These are phyloP conservation scores for Arothron firmamentum DNA, from an alignment of 2,113 vertebrate genomes.

Conservation along the genomic window DNA sequence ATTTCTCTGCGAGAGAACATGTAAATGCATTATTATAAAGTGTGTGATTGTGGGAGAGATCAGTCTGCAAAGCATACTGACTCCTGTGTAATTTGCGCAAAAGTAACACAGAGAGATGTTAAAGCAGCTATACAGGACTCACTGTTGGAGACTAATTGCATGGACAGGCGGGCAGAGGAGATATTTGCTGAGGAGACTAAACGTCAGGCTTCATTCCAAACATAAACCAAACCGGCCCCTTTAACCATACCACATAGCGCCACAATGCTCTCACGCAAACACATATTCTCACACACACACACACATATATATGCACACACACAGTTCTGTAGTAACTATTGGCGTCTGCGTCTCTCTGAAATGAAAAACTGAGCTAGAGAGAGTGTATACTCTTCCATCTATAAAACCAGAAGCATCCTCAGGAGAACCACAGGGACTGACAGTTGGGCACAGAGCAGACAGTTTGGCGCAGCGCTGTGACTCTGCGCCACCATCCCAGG, in stretches of 20 bases:
- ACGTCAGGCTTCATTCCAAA: constrained; percentile 70
- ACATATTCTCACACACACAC: constrained; percentile 42
- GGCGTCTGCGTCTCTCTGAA: constrained; percentile 72
- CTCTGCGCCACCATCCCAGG: constrained; percentile 45
- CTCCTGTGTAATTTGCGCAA: constrained; percentile 22
- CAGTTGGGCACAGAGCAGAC: constrained; percentile 56
- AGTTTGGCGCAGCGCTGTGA: constrained; percentile 55
- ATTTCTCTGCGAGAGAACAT: too few species aligned
- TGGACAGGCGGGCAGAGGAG: constrained; percentile 58
- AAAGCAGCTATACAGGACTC: constrained; percentile 40
- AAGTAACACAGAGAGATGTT: constrained; percentile 32
- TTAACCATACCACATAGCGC: constrained; percentile 70
- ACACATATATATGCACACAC: constrained; percentile 42
- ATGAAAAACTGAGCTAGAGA: constrained; percentile 68
- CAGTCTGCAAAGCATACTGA: not conserved
- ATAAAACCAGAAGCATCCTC: constrained; percentile 68
- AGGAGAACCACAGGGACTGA: constrained; percentile 57
- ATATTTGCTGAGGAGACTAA: constrained; percentile 74
- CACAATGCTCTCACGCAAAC: constrained; percentile 65
- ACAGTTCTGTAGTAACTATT: constrained; percentile 73
- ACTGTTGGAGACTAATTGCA: constrained; percentile 53
- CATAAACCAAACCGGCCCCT: constrained; percentile 68
- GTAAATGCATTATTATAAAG: too few species aligned
- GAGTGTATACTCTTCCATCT: constrained; percentile 61
- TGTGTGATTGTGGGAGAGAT: too few species aligned